phyloP scores from a whole-genome alignment of 2,888 invertebrate genomes.

The Calephelis perditalis region DNA sequence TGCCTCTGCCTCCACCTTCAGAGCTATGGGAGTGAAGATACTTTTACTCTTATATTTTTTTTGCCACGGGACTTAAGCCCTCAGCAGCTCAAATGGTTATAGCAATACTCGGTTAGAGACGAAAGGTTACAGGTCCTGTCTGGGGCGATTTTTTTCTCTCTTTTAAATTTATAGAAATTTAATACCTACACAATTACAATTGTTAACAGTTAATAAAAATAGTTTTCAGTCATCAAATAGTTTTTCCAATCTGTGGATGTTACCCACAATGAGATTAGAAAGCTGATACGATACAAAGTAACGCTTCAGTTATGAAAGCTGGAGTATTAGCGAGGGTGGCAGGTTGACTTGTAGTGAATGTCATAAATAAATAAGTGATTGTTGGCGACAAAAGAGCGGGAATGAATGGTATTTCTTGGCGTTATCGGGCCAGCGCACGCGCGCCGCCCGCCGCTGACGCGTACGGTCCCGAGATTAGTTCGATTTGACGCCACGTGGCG shows the following conservation, averaged over 20 bases:
- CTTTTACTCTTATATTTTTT: too few relatives aligned
- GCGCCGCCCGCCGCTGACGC: slow-evolving; percentile 58
- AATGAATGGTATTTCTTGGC: slow-evolving; percentile 75
- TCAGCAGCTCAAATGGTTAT: too few relatives aligned
- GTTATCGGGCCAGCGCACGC: slow-evolving; percentile 72
- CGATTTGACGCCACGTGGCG: slow-evolving; percentile 73
- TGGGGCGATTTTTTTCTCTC: too few relatives aligned
- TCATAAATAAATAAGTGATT: slow-evolving; percentile 77
- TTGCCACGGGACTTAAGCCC: too few relatives aligned
- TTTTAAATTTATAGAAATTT: too few relatives aligned
- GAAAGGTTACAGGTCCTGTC: too few relatives aligned
- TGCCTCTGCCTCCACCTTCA: too few relatives aligned
- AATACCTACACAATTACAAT: too few relatives aligned
- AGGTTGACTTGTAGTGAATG: slow-evolving; percentile 71
- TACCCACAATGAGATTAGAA: slow-evolving; percentile 1
- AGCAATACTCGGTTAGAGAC: too few relatives aligned
- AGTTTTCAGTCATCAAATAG: not conserved
- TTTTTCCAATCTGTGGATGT: not conserved
- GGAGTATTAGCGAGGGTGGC: slow-evolving; percentile 45
- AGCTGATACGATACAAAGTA: slow-evolving; percentile 15
- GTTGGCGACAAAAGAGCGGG: slow-evolving; percentile 73
- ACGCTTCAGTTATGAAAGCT: slow-evolving; percentile 25
- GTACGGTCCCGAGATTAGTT: slow-evolving; percentile 73
- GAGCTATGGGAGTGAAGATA: too few relatives aligned
- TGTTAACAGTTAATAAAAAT: too few relatives aligned